Evolutionary conservation across 1,140 invertebrate species (phyloP).

Genomic region (Apocrypta bakeri): DNA sequence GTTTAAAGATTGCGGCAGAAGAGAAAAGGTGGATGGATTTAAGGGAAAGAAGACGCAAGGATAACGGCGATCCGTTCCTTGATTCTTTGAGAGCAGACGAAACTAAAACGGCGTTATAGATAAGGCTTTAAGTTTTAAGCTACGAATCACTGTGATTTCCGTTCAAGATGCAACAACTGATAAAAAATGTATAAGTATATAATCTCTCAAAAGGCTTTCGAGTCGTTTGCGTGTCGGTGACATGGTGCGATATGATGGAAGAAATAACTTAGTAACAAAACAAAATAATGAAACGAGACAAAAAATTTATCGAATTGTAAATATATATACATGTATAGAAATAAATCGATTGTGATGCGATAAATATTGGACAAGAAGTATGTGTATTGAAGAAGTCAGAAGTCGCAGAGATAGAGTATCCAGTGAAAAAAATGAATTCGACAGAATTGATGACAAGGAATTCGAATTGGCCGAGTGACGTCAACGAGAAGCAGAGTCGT

Average conservation of each 20-base stretch:
- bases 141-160: slow-evolving; percentile 56
- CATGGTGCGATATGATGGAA: slow-evolving; percentile 15
- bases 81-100: slow-evolving; percentile 10
- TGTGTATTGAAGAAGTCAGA: neutral
- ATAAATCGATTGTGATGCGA: slow-evolving; percentile 38
- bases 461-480: neutral
- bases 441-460: neutral
- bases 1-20: neutral
- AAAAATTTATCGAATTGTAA: slow-evolving; percentile 54
- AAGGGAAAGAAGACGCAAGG: slow-evolving; percentile 15
- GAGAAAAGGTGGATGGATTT: neutral
- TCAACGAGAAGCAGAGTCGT: neutral
- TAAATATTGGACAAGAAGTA: slow-evolving; percentile 24
- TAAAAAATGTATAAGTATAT: slow-evolving; percentile 8
- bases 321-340: slow-evolving; percentile 51
- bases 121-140: slow-evolving; percentile 51
- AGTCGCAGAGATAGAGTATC: neutral
- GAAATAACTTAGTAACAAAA: slow-evolving; percentile 33
- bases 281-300: slow-evolving; percentile 3
- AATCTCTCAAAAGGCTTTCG: slow-evolving; percentile 32
- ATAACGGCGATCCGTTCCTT: slow-evolving; percentile 24
- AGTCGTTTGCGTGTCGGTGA: slow-evolving; percentile 49
- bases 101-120: slow-evolving; percentile 22
- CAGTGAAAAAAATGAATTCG: slow-evolving; percentile 30
- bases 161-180: slow-evolving; percentile 47